These are phyloP conservation scores for Pyrrhosoma nymphula DNA, from an alignment of 2,888 invertebrate genomes.

Conservation along the genomic window DNA sequence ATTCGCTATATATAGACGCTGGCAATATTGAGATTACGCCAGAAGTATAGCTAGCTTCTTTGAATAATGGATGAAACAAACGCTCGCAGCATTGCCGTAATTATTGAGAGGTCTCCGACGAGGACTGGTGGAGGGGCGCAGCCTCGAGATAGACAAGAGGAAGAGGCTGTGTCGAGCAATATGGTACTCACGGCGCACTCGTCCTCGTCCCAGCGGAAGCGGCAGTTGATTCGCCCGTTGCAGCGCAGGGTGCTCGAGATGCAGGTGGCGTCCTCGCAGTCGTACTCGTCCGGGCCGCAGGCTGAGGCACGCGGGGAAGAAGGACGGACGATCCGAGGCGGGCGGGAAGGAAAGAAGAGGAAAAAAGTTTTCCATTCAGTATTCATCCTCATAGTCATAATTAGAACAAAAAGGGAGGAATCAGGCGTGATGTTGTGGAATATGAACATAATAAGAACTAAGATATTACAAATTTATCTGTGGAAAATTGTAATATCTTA, in stretches of 20 bases:
- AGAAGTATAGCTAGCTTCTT: no score
- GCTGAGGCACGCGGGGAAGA: constrained; percentile 75
- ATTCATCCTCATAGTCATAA: no score
- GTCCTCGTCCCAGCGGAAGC: constrained; percentile 89
- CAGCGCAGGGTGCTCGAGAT: constrained; percentile 86
- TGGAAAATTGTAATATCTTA: no score
- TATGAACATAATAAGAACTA: no score
- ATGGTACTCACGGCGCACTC: constrained; percentile 79
- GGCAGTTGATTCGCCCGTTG: constrained; percentile 88
- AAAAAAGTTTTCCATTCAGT: not conserved
- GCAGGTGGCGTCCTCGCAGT: constrained; percentile 94
- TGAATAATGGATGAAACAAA: no score
- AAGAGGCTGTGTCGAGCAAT: not conserved
- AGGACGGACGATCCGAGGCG: not conserved
- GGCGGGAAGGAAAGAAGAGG: not conserved
- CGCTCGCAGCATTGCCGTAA: no score
- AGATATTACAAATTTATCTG: no score
- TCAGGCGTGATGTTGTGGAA: no score
- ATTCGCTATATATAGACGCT: no score
- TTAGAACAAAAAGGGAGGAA: no score
- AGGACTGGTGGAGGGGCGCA: not conserved
- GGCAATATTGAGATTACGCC: no score
- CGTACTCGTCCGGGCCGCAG: constrained; percentile 84
- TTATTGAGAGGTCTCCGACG: not conserved
- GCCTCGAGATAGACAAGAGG: not conserved